Conservation (phyloP, 2,113 vertebrate genomes). For the Desmodus rotundus region DNA sequence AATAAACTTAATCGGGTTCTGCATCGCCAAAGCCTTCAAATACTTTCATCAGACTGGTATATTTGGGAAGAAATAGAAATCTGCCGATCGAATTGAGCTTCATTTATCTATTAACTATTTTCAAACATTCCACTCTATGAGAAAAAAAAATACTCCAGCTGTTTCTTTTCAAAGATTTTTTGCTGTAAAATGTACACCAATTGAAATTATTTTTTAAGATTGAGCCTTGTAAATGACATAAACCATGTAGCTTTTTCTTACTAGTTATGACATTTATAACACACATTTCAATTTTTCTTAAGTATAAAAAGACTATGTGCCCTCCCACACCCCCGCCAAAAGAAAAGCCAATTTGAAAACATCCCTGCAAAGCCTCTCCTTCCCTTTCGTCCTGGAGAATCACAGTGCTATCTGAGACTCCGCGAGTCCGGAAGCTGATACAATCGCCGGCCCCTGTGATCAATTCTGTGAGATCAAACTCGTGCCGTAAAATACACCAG, state of each 20-base stretch:
- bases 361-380: not conserved
- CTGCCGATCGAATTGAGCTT: not conserved
- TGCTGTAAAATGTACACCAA: not conserved
- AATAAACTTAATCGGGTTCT: not conserved
- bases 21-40: not conserved
- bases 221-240: not conserved
- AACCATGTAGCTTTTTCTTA: not conserved
- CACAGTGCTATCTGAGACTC: not conserved
- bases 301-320: not conserved
- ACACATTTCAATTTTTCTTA: not conserved
- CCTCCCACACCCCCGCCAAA: not conserved
- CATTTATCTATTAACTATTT: constrained; percentile 3
- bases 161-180: not conserved
- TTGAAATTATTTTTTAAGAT: constrained; percentile 12
- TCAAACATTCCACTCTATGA: not conserved
- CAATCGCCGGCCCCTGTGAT: not conserved
- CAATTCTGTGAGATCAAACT: not conserved
- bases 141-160: not conserved
- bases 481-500: rapidly evolving
- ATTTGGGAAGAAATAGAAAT: not conserved
- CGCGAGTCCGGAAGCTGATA: not conserved
- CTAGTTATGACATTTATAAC: not conserved
- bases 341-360: not conserved
- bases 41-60: not conserved
- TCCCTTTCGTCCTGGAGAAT: not conserved